A percentile compares a stretch with the other conserved stretches of the same genome.
Conservation (phyloP, 2,888 invertebrate genomes). For the Oxycera nigricornis region DNA sequence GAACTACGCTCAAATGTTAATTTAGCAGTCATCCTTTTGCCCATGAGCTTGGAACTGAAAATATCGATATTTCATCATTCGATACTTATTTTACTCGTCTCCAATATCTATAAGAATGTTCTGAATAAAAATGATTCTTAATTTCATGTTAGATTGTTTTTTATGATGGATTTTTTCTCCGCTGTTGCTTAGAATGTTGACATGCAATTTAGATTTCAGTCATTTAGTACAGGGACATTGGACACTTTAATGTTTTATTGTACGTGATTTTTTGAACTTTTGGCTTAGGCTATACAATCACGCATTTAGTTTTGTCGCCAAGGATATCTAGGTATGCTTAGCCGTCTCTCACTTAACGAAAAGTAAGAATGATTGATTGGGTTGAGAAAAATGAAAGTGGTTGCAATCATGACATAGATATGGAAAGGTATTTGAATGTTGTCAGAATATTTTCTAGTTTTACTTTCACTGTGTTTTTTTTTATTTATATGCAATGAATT, state of each 20-base stretch:
- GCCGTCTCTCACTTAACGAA: background rate
- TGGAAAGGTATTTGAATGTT: too few relatives aligned
- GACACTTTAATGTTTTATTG: background rate
- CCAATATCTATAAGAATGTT: too few relatives aligned
- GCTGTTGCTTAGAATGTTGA: slow-evolving; percentile 11
- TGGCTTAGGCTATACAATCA: slow-evolving; percentile 17
- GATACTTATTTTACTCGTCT: too few relatives aligned
- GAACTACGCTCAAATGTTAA: background rate
- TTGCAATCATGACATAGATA: too few relatives aligned
- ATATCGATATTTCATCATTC: too few relatives aligned
- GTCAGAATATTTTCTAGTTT: too few relatives aligned
- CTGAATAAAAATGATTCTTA: slow-evolving; percentile 6
- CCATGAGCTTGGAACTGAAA: background rate
- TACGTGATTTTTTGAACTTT: slow-evolving; percentile 4
- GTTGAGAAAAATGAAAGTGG: background rate
- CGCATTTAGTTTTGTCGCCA: slow-evolving; percentile 30
- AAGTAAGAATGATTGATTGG: background rate
- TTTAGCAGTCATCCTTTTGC: background rate
- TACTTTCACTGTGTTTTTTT: too few relatives aligned
- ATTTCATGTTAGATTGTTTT: background rate
- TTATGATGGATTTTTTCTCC: background rate
- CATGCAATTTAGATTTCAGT: slow-evolving; percentile 9
- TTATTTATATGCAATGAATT: too few relatives aligned
- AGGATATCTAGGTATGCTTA: slow-evolving; percentile 21
- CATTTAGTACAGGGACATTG: slow-evolving; percentile 26